Evolutionary conservation across 2,113 vertebrate genomes (phyloP), one percentile per base, ranked within the genome.

Genomic region (Petroica traversi): DNA sequence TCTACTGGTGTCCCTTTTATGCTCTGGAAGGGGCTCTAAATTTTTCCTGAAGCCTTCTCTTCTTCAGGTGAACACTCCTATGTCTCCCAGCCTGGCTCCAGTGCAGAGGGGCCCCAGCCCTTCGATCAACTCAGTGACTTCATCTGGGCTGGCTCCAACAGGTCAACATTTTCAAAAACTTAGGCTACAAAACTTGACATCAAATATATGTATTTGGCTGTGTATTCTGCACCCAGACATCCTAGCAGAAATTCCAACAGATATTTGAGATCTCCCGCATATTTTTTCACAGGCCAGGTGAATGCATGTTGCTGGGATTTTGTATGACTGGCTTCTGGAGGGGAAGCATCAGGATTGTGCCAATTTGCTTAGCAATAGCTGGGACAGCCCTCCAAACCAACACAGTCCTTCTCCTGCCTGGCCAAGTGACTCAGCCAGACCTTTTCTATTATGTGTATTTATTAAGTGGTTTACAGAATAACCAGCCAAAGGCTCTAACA

Each of bases 201-300:
- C 19, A 34, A 34, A 41, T 31, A 4, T 0, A 11, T 0, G 0
- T 31, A 7, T 31, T 34, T 43, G 49, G 34, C 3, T 20, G 41
- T 13, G 16, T 2, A 6, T 57, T 20, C 41, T 34, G 51, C 41
- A 64, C 19, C 5, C 28, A 55, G n/a, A 14, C 5, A 69, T 5
- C 8, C 6, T 34, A 63, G 18, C 22, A 85, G 48, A 26, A 77
- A 55, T 46, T 40, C 23, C 62, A 68, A 41, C 14, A 83, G 49
- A 43, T 33, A 41, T 66, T 25, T 61, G 24, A 63, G 20, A 29
- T 40, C 3, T 67, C 6, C 23, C 87, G 8, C 11, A 10, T 25
- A 29, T 45, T 7, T 0, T 57, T 45, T 15, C 34, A 19, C 7
- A 18, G 3, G 2, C 55, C 66, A 33, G 40, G 40, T 59, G 34